These are phyloP conservation scores for Choristoneura rosaceana DNA, from an alignment of 2,888 invertebrate genomes.

Conservation along the genomic window DNA sequence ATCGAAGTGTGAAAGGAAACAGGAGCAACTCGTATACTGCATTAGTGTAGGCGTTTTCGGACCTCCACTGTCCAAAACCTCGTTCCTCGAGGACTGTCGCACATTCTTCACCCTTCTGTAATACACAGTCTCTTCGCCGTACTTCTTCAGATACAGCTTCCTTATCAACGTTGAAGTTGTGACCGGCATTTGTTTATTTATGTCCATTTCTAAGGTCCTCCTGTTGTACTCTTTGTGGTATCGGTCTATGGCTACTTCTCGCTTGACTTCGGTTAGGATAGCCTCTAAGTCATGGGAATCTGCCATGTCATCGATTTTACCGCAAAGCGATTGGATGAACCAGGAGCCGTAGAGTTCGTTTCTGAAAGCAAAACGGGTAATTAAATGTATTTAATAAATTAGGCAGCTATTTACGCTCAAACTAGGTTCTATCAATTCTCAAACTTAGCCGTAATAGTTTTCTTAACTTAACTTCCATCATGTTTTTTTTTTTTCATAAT, in stretches of 20 bases:
- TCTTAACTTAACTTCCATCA: too few species aligned
- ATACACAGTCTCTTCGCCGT: slow-evolving; percentile 17
- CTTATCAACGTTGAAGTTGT: slow-evolving; percentile 34
- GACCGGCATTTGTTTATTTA: slow-evolving; percentile 38
- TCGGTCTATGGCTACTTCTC: slow-evolving; percentile 67
- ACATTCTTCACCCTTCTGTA: slow-evolving; percentile 55
- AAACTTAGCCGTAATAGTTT: too few species aligned
- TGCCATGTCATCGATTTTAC: slow-evolving; percentile 61
- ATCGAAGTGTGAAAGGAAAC: slow-evolving; percentile 42
- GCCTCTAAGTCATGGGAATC: slow-evolving; percentile 63
- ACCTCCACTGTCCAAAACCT: slow-evolving; percentile 49
- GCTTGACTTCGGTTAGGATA: slow-evolving; percentile 68
- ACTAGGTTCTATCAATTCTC: too few species aligned
- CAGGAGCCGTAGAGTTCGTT: slow-evolving; percentile 66
- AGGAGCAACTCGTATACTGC: slow-evolving; percentile 47
- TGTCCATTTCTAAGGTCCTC: slow-evolving; percentile 19
- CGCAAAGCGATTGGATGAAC: slow-evolving; percentile 73
- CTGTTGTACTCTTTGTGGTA: slow-evolving; percentile 44
- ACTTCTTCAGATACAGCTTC: slow-evolving; percentile 38
- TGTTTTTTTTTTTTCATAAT: too few species aligned
- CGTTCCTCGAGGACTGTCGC: slow-evolving; percentile 44
- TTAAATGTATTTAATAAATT: background rate
- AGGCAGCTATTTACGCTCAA: too few species aligned
- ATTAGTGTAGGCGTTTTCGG: slow-evolving; percentile 52
- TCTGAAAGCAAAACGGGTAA: slow-evolving; percentile 48